These are phyloP conservation scores for Phaetusa simplex DNA, from an alignment of 2,113 vertebrate species.

Conservation along the genomic window DNA sequence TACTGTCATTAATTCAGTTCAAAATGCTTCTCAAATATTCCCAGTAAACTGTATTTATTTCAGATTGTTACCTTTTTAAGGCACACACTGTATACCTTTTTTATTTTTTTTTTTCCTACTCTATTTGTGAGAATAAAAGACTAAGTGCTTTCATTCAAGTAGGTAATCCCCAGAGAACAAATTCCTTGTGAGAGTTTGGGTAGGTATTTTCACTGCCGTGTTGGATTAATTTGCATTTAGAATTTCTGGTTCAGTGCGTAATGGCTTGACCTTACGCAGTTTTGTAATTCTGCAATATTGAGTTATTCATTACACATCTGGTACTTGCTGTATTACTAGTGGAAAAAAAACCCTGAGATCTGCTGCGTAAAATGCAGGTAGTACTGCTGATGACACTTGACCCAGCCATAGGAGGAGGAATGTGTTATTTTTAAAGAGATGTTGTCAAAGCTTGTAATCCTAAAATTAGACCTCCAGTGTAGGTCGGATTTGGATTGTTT, in stretches of 20 bases:
- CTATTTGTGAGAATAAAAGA: neutral
- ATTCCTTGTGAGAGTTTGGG: neutral
- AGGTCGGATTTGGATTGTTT: neutral
- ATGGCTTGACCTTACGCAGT: neutral
- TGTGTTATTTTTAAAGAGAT: conserved; percentile 42
- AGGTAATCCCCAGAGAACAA: neutral
- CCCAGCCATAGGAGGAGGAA: neutral
- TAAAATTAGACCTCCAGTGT: conserved; percentile 8
- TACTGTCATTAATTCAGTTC: neutral
- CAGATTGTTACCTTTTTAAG: neutral
- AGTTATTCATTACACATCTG: neutral
- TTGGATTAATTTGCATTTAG: conserved; percentile 42
- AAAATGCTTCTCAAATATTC: neutral
- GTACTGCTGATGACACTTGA: neutral
- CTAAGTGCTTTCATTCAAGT: neutral
- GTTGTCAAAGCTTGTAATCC: conserved; percentile 35
- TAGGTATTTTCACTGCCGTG: neutral
- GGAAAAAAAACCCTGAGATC: neutral
- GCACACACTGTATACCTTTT: neutral
- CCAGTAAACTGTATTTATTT: neutral
- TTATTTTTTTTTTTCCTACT: neutral
- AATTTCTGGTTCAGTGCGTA: neutral
- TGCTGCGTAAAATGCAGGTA: neutral
- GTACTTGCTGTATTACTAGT: neutral
- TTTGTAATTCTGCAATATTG: neutral